Evolutionary conservation across 2,113 vertebrate species (phyloP).

Genomic region (Argyrosomus japonicus): DNA sequence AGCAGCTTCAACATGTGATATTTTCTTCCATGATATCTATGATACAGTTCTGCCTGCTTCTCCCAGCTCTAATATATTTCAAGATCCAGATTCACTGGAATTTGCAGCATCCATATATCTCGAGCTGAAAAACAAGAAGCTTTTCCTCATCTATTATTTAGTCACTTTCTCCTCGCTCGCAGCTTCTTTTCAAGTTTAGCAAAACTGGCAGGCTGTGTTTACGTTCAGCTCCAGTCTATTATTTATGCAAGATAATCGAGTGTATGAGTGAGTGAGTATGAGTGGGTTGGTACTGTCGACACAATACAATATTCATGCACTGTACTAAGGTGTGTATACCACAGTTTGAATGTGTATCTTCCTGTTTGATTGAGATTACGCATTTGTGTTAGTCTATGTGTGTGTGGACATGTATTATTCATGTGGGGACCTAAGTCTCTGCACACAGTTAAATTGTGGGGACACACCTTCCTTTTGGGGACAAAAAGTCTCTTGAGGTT

Average conservation of each 20-base stretch:
- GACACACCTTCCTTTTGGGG: neutral
- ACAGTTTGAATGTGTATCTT: neutral
- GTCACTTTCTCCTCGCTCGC: neutral
- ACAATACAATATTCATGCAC: neutral
- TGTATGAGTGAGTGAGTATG: neutral
- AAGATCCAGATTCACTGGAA: conserved; percentile 13
- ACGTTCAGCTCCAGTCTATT: conserved; percentile 46
- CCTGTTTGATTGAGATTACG: neutral
- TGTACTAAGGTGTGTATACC: neutral
- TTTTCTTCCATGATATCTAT: neutral
- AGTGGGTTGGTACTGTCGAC: conserved; percentile 13
- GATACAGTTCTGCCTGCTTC: neutral
- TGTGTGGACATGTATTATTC: neutral
- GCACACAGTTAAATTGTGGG: neutral
- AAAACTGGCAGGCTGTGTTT: conserved; percentile 51
- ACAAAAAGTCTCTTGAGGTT: too few relatives aligned
- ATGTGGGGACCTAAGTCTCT: neutral
- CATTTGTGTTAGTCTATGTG: neutral
- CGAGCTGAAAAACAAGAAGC: conserved; percentile 30
- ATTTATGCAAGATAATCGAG: conserved; percentile 53
- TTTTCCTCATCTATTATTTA: conserved; percentile 60
- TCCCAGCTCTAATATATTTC: neutral
- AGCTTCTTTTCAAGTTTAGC: conserved; percentile 55
- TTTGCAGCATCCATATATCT: conserved; percentile 8
- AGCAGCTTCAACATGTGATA: neutral